phyloP scores from a whole-genome alignment of 2,113 vertebrate genomes.

The Sylvietta virens region DNA sequence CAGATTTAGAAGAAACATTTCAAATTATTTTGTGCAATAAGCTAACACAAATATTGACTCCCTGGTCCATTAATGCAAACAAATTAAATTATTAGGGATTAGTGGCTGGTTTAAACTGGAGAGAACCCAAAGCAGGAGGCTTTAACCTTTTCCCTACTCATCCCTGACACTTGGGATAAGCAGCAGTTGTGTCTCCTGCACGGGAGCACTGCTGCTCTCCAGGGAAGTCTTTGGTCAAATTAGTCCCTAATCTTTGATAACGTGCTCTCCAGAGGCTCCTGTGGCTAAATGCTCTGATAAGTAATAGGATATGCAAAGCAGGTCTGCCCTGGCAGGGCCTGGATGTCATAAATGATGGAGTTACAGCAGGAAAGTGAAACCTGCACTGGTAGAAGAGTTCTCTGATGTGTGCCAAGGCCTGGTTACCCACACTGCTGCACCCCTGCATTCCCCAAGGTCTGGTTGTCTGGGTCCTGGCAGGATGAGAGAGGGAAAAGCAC shows the following conservation, averaged over 20 bases:
- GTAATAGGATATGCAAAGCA: neutral
- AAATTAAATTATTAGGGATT: constrained; percentile 7
- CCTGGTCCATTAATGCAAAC: neutral
- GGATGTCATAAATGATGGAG: neutral
- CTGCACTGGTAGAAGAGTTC: neutral
- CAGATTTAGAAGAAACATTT: neutral
- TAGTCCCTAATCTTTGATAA: constrained; percentile 21
- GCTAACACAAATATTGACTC: neutral
- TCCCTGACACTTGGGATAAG: neutral
- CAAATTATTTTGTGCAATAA: neutral
- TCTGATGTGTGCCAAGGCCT: neutral
- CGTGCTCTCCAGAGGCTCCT: neutral
- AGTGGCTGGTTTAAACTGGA: neutral
- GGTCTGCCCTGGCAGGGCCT: neutral
- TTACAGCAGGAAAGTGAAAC: neutral
- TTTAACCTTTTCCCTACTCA: neutral
- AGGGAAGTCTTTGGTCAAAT: constrained; percentile 12
- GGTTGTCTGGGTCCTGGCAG: neutral
- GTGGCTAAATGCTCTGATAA: neutral
- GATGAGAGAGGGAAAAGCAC: neutral
- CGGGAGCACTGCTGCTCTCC: neutral
- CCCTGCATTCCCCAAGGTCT: neutral
- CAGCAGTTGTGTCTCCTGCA: neutral
- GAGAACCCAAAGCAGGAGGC: neutral
- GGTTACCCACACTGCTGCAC: neutral